A percentile compares a stretch with the other conserved stretches of the same genome.
Conservation (phyloP, 2,113 vertebrate genomes). For the Charadrius vociferus region DNA sequence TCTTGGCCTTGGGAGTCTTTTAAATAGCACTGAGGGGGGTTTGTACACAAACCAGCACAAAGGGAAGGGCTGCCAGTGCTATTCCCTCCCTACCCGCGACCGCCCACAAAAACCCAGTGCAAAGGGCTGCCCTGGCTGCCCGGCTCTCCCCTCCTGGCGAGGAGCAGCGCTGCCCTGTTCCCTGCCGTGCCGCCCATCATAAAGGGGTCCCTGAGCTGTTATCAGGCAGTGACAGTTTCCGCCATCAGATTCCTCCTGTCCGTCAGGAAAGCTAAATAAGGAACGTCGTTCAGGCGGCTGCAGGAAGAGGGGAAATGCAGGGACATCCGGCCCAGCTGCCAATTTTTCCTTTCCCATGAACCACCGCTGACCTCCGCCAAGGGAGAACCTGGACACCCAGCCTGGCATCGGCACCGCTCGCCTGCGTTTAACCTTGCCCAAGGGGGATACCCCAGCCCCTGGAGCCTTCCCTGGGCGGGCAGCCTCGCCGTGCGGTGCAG, state of each 20-base stretch:
- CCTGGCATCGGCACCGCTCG: constrained; percentile 49
- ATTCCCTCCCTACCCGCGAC: not conserved
- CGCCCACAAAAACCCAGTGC: not conserved
- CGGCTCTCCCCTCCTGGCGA: not conserved
- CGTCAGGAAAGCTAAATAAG: constrained; percentile 83
- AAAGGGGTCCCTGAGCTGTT: constrained; percentile 73
- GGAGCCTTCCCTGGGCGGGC: not conserved
- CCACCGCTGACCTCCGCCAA: constrained; percentile 82
- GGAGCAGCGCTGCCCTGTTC: not conserved
- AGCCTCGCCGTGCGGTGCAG: fast-evolving
- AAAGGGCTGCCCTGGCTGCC: constrained; percentile 8
- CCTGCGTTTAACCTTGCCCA: constrained; percentile 43
- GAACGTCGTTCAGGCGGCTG: constrained; percentile 73
- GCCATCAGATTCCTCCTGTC: constrained; percentile 78
- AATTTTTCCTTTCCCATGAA: constrained; percentile 92
- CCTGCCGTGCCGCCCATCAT: constrained; percentile 17
- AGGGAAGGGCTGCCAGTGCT: not conserved
- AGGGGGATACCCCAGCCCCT: not conserved
- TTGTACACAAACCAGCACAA: not conserved
- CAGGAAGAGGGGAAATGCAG: constrained; percentile 85
- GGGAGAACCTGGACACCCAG: constrained; percentile 63
- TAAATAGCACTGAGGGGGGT: not conserved
- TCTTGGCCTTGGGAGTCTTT: not conserved
- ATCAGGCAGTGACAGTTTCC: constrained; percentile 84
- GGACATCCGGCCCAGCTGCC: constrained; percentile 88